Evolutionary conservation across 2,888 invertebrate genomes (phyloP).

Genomic region (Magallana nippona): DNA sequence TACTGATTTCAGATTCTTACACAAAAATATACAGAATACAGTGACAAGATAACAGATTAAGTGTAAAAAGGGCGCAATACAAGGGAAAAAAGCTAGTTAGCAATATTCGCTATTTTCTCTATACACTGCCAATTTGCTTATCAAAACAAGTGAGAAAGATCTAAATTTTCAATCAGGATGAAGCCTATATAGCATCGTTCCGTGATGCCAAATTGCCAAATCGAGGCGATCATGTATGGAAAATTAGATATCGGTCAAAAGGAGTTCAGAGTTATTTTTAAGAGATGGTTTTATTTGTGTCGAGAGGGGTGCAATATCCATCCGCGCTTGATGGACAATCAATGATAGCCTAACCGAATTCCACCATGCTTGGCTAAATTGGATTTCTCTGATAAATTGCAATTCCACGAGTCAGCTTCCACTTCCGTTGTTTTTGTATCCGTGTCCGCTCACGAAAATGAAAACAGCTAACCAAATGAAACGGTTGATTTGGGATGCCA

Average conservation of each 20-base stretch:
- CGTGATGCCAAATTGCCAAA: neutral
- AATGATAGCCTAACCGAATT: conserved; percentile 17
- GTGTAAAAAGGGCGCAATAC: too few relatives aligned
- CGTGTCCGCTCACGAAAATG: conserved; percentile 84
- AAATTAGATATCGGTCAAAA: conserved; percentile 18
- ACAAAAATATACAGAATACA: too few relatives aligned
- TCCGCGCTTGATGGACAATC: neutral
- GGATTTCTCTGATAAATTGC: conserved; percentile 25
- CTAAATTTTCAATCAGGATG: conserved; percentile 2
- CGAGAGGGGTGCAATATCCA: conserved; percentile 27
- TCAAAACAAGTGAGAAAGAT: neutral
- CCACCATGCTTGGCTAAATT: conserved; percentile 20
- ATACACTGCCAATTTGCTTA: neutral
- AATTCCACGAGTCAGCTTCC: neutral
- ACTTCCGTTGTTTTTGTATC: conserved; percentile 90
- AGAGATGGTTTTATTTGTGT: neutral
- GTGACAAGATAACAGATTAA: too few relatives aligned
- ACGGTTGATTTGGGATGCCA: neutral
- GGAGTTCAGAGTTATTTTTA: conserved; percentile 32
- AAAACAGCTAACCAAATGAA: conserved; percentile 6
- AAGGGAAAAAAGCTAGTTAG: too few relatives aligned
- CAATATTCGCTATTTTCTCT: too few relatives aligned
- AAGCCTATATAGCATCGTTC: neutral
- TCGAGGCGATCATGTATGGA: conserved; percentile 17
- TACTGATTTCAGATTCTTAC: too few relatives aligned